These are phyloP conservation scores for Sebastes wilsoni DNA, from an alignment of 2,797 vertebrate species.

Conservation along the genomic window DNA sequence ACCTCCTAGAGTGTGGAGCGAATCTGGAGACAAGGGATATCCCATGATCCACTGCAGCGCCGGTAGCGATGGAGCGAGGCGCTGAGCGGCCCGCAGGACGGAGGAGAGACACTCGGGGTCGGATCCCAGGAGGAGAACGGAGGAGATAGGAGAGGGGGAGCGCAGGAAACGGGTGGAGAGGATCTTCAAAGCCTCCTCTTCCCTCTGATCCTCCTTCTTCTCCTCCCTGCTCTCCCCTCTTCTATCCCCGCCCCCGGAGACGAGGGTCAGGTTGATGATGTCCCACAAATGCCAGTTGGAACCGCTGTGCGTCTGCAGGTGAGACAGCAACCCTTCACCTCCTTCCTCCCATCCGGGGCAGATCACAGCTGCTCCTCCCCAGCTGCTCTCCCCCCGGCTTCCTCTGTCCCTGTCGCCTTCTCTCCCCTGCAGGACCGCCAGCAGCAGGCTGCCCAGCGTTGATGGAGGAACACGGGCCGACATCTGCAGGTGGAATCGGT, in stretches of 20 bases:
- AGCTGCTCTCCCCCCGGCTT: constrained; percentile 69
- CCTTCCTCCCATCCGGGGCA: constrained; percentile 87
- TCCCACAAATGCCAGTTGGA: constrained; percentile 81
- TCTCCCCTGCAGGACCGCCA: constrained; percentile 83
- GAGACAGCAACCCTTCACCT: constrained; percentile 75
- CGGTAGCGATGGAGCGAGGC: constrained; percentile 72
- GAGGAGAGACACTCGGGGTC: constrained; percentile 79
- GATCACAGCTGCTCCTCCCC: constrained; percentile 85
- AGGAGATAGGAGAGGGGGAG: constrained; percentile 80
- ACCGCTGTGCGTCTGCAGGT: constrained; percentile 82
- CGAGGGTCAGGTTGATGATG: constrained; percentile 85
- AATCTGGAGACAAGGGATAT: constrained; percentile 84
- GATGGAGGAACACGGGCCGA: constrained; percentile 87
- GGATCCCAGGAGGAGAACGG: constrained; percentile 87
- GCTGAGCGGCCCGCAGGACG: constrained; percentile 80
- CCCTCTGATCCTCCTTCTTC: constrained; percentile 71
- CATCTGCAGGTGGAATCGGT: constrained; percentile 92
- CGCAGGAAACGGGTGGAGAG: constrained; percentile 81
- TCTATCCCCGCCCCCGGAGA: constrained; percentile 40
- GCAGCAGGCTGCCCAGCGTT: constrained; percentile 86
- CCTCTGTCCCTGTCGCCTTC: constrained; percentile 62
- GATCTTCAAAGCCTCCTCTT: constrained; percentile 73
- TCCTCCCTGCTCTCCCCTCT: constrained; percentile 69
- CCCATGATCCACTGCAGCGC: constrained; percentile 92
- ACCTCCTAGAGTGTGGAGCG: constrained; percentile 87